Evolutionary conservation across 2,888 invertebrate species (phyloP), one percentile per base, ranked within the genome.

Genomic region (Anoplius nigerrimus): DNA sequence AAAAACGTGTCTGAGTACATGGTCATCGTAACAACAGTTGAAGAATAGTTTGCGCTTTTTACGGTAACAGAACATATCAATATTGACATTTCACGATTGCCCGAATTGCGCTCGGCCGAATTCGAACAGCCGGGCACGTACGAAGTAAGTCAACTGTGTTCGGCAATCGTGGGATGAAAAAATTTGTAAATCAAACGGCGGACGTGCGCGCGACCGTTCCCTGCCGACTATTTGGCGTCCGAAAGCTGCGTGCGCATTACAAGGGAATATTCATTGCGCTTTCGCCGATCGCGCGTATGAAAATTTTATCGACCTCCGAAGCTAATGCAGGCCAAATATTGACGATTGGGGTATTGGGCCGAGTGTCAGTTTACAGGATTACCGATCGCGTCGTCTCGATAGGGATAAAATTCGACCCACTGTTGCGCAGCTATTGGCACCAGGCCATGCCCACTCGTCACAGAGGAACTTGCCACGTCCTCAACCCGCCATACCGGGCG

Each of bases 371-470:
- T 74, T 71, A 46, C 53, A 52, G 51, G 59, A 63, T 62, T 59
- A 46, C 55, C 58, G 65, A 73, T 62, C 57, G 42, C 52, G 6
- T 59, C 24, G 11, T 58, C n/a, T 24, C 34, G 42, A n/a, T n/a
- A 13, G 16, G 27, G 27, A 11, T 45, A 68, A 66, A 63, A 67
- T 72, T 64, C 21, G 48, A 5, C 43, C 48, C 56, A 56, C 48
- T 64, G 76, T 58, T 42, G 45, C 48, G 27, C 21, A 20, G 27
- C 22, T 61, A 62, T 66, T 76, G 74, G 69, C 74, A n/a, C 16
- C 20, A 3, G 53, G 71, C 71, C 76, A 72, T 43, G 51, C 16
- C 48, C 18, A 55, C 22, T 20, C n/a, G 34, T 46, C 45, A 15
- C 34, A 34, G 11, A 43, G 42, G 24, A 52, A 45, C 46, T 45